phyloP scores from a whole-genome alignment of 2,113 vertebrate genomes.

The Strix aluco region DNA sequence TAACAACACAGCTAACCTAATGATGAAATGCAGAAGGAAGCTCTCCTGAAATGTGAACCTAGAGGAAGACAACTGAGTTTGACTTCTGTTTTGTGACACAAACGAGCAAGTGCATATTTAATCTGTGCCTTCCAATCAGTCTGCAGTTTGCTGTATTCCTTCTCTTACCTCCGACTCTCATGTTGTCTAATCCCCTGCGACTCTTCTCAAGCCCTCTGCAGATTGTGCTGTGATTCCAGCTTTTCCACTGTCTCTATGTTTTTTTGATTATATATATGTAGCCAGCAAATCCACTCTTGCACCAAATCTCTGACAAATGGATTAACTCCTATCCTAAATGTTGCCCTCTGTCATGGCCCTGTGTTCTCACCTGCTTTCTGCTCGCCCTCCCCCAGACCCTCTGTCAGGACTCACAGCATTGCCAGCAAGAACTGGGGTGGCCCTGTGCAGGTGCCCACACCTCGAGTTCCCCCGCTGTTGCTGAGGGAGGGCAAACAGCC shows the following conservation, averaged over 20 bases:
- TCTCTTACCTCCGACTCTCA: neutral
- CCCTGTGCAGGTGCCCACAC: no score
- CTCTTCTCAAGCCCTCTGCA: neutral
- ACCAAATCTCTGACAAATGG: neutral
- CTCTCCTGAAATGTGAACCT: neutral
- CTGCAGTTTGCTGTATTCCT: neutral
- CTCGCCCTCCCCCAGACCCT: neutral
- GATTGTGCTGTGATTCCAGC: neutral
- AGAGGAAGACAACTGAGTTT: neutral
- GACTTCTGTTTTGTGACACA: neutral
- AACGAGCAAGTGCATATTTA: rapidly evolving
- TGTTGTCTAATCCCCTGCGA: neutral
- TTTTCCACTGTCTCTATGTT: neutral
- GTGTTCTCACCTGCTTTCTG: neutral
- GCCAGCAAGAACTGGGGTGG: rapidly evolving
- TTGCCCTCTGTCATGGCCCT: neutral
- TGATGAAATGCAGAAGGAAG: neutral
- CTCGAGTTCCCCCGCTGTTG: rapidly evolving
- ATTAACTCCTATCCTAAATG: neutral
- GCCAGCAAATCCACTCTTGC: neutral
- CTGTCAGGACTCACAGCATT: rapidly evolving
- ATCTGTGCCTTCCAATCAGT: neutral
- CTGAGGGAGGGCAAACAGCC: neutral
- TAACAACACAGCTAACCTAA: neutral
- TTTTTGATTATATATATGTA: neutral